Base-by-base conservation (phyloP, 2,888 invertebrate species). In the Coelopa pilipes region DNA sequence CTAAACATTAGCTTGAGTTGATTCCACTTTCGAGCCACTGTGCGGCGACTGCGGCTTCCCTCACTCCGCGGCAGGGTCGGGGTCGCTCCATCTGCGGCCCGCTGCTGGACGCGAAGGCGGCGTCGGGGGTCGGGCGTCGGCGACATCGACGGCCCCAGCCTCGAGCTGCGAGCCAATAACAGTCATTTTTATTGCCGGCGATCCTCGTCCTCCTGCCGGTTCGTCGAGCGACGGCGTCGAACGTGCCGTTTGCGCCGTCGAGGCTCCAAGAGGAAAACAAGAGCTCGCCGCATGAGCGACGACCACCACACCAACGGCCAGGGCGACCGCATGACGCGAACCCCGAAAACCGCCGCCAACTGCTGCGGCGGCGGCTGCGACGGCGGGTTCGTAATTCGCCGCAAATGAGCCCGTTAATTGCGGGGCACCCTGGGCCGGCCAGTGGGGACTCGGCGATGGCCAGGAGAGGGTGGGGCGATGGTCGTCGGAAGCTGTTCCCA, bases 181-280 rank as follows among this genome's bases (percentile, higher is more conserved):
- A 66, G 9, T 66, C 11, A 69, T 24, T 45, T 57, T 69, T 57
- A 69, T 17, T 17, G 45, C 57, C 45, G 50, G 46, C 46, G 59
- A 49, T 17, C n/a, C 13, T 69, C 59, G 34, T 45, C 57, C 46
- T 24, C 9, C 19, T 49, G n/a, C 34, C 47, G 21, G 13, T 19
- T 17, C 19, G 59, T 59, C 70, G 60, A 21, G 60, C 60, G 21
- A 60, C 15, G 67, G 15, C 10, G 60, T 15, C 70, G 70, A 60
- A 70, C 70, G 70, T 70, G 70, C 59, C 34, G 46, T 59, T 59
- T 49, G 57, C 21, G 55, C 21, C 13, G 55, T 70, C 59, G 49
- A 49, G 60, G 21, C 21, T 19, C 73, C 72, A 71, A 75, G 75
- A 72, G 75, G 76, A 76, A 77, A 74, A 74, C 49, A 66, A 21